phyloP scores from a whole-genome alignment of 2,113 vertebrate genomes.

The Labrus mixtus region DNA sequence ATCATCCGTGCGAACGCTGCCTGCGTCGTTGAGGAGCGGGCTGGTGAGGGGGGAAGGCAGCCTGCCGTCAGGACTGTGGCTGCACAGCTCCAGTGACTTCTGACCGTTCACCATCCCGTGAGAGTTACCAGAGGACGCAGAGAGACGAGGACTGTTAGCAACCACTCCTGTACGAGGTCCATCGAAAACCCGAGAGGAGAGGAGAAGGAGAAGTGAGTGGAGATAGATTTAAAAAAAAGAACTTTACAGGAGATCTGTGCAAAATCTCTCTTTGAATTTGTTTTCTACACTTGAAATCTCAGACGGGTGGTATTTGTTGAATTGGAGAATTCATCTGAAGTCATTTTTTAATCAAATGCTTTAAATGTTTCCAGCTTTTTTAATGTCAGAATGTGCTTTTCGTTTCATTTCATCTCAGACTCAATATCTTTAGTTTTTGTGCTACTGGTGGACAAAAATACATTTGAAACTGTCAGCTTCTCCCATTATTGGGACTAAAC shows the following conservation, averaged over 20 bases:
- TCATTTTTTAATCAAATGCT: no score
- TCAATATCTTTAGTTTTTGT: background rate
- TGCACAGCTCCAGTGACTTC: conserved; percentile 87
- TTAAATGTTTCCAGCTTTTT: no score
- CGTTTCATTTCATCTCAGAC: no score
- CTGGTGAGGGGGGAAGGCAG: conserved; percentile 94
- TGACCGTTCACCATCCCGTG: conserved; percentile 88
- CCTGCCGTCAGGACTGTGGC: conserved; percentile 90
- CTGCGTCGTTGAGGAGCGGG: conserved; percentile 91
- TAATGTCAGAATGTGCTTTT: no score
- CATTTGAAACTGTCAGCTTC: background rate
- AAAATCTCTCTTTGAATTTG: background rate
- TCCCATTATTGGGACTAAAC: conserved; percentile 12
- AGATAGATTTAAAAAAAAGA: background rate
- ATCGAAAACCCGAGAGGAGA: conserved; percentile 1
- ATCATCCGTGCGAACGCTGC: conserved; percentile 90
- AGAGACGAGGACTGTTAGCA: conserved; percentile 90
- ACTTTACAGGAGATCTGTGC: no score
- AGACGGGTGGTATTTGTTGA: no score
- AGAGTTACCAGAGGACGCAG: conserved; percentile 88
- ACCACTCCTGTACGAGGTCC: conserved; percentile 83
- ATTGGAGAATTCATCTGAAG: no score
- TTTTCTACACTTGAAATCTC: no score
- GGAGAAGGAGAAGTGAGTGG: conserved; percentile 4
- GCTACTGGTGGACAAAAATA: background rate